A percentile compares a stretch with the other conserved stretches of the same genome.
phyloP scores from a whole-genome alignment of 1,140 invertebrate species.

The Aethina tumida region DNA sequence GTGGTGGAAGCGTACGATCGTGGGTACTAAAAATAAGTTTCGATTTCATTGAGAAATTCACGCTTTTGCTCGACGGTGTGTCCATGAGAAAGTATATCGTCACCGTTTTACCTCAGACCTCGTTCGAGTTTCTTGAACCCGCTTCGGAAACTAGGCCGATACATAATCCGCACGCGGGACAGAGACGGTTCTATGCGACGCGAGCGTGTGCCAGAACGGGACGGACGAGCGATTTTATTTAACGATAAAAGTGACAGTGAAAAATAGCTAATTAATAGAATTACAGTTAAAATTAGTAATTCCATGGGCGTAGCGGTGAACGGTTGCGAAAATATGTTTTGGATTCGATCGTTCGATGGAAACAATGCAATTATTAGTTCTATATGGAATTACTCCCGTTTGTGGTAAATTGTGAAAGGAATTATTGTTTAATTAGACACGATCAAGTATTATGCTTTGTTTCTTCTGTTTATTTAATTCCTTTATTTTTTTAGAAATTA shows the following conservation, averaged over 20 bases:
- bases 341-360: too few relatives aligned
- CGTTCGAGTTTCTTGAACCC: slow-evolving; percentile 27
- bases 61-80: slow-evolving; percentile 19
- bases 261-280: slow-evolving; percentile 26
- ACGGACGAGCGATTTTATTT: slow-evolving; percentile 12
- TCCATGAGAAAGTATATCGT: slow-evolving; percentile 30
- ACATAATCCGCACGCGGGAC: slow-evolving; percentile 9
- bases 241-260: slow-evolving; percentile 28
- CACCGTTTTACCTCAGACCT: slow-evolving; percentile 26
- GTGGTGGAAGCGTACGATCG: too few relatives aligned
- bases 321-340: too few relatives aligned
- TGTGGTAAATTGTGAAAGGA: too few relatives aligned
- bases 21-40: slow-evolving; percentile 16
- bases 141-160: slow-evolving; percentile 20
- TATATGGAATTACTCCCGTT: too few relatives aligned
- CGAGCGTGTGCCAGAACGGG: slow-evolving; percentile 10
- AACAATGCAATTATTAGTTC: too few relatives aligned
- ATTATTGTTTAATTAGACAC: too few relatives aligned
- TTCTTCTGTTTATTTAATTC: too few relatives aligned
- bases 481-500: too few relatives aligned
- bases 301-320: too few relatives aligned
- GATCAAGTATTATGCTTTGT: too few relatives aligned
- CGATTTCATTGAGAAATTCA: slow-evolving; percentile 22
- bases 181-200: slow-evolving; percentile 7
- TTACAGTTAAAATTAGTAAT: too few relatives aligned